A percentile compares a stretch with the other conserved stretches of the same genome.
phyloP scores from a whole-genome alignment of 1,140 invertebrate species.

The Ctenoplectra terminalis region DNA sequence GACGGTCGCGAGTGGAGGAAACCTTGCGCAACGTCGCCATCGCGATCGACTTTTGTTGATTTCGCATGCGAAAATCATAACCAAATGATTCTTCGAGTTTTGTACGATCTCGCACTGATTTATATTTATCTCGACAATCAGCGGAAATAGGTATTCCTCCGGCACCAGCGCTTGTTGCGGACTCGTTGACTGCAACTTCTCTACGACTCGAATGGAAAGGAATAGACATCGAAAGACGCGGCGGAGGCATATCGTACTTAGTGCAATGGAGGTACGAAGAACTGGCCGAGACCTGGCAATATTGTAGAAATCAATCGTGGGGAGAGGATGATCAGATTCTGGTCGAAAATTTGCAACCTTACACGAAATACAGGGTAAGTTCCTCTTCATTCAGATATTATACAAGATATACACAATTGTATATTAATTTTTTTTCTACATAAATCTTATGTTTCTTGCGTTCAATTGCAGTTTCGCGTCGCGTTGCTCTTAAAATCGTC shows the following conservation, averaged over 20 bases:
- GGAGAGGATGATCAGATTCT: slow-evolving; percentile 86
- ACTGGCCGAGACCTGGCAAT: slow-evolving; percentile 88
- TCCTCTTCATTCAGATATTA: too few relatives aligned
- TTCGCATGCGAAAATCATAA: not conserved
- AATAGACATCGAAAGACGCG: slow-evolving; percentile 77
- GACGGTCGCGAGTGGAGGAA: not conserved
- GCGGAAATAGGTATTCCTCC: slow-evolving; percentile 87
- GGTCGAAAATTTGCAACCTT: slow-evolving; percentile 91
- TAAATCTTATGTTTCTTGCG: not conserved
- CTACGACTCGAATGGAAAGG: slow-evolving; percentile 92
- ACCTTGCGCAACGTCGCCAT: not conserved
- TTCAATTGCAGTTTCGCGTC: slow-evolving; percentile 89
- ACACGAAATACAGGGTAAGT: slow-evolving; percentile 93
- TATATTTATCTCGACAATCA: slow-evolving; percentile 66
- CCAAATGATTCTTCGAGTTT: not conserved
- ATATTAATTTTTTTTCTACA: not conserved
- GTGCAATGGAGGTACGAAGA: slow-evolving; percentile 91
- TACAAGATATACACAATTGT: too few relatives aligned
- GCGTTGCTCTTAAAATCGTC: slow-evolving; percentile 87
- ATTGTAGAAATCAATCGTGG: slow-evolving; percentile 88
- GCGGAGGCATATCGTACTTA: slow-evolving; percentile 84
- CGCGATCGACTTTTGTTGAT: slow-evolving; percentile 17
- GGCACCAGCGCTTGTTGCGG: slow-evolving; percentile 89
- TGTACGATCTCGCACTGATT: not conserved
- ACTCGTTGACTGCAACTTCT: slow-evolving; percentile 89